Evolutionary conservation across 2,113 vertebrate species (phyloP).

Genomic region (Phaetusa simplex): DNA sequence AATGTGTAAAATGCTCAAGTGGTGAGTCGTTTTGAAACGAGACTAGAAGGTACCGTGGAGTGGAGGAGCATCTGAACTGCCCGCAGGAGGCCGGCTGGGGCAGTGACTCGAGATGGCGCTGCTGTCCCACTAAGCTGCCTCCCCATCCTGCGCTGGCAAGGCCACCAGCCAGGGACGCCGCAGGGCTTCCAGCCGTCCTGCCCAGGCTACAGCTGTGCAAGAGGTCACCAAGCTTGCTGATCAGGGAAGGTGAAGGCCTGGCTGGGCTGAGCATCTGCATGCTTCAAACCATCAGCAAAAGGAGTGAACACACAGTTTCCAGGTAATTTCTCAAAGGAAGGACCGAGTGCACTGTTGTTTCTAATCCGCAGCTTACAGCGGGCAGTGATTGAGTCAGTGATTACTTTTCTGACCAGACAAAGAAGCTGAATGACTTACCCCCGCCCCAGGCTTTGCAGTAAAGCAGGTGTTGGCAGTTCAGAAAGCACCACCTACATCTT

Average conservation of each 20-base stretch:
- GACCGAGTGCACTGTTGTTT: rapidly evolving
- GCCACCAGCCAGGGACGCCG: neutral
- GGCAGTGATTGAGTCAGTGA: neutral
- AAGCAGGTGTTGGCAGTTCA: neutral
- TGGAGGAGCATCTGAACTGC: neutral
- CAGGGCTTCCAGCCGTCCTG: neutral
- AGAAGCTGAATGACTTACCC: neutral
- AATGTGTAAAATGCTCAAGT: neutral
- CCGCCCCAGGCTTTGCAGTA: neutral
- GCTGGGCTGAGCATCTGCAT: neutral
- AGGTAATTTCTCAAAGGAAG: neutral
- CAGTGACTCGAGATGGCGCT: slow-evolving; percentile 43
- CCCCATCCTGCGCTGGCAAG: neutral
- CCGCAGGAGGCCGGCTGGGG: neutral
- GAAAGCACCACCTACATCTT: neutral
- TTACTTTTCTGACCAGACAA: neutral
- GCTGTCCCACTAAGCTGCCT: neutral
- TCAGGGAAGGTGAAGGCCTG: neutral
- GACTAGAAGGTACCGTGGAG: neutral
- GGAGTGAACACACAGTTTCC: neutral
- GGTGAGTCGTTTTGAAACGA: neutral
- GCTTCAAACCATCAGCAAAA: neutral
- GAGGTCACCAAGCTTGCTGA: neutral
- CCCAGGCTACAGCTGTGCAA: neutral
- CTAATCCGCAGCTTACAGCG: neutral